phyloP scores from a whole-genome alignment of 2,113 vertebrate genomes.

The Caloenas nicobarica region DNA sequence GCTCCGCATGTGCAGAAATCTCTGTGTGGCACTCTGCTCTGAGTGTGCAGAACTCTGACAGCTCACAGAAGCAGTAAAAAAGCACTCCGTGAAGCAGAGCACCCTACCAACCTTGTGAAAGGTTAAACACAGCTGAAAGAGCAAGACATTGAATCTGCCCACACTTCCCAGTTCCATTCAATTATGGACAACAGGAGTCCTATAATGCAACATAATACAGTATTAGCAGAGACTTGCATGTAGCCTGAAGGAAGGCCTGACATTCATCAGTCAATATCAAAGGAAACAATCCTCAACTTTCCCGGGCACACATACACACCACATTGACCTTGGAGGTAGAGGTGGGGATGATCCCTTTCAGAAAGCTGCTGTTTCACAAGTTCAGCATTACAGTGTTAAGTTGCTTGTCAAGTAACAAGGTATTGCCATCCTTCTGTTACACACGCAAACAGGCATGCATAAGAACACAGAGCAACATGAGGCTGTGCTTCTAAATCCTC shows the following conservation, averaged over 20 bases:
- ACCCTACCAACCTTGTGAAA: constrained; percentile 27
- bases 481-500: constrained; percentile 39
- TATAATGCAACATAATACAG: constrained; percentile 6
- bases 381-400: background rate
- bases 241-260: constrained; percentile 34
- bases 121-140: constrained; percentile 59
- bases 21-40: background rate
- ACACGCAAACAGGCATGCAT: background rate
- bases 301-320: background rate
- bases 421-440: background rate
- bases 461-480: background rate
- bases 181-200: constrained; percentile 17
- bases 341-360: background rate
- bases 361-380: constrained; percentile 19
- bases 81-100: constrained; percentile 32
- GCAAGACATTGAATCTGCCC: constrained; percentile 39
- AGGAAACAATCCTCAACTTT: constrained; percentile 57
- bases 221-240: constrained; percentile 32
- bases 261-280: background rate
- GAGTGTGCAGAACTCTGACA: constrained; percentile 4
- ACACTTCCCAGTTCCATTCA: constrained; percentile 39
- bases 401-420: background rate
- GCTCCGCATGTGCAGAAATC: background rate
- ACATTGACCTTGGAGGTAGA: constrained; percentile 34
- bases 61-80: constrained; percentile 45